Evolutionary conservation across 53 echinoderm and acorn worm genomes (phyloP).

Genomic region (Echinarachnius parma): DNA sequence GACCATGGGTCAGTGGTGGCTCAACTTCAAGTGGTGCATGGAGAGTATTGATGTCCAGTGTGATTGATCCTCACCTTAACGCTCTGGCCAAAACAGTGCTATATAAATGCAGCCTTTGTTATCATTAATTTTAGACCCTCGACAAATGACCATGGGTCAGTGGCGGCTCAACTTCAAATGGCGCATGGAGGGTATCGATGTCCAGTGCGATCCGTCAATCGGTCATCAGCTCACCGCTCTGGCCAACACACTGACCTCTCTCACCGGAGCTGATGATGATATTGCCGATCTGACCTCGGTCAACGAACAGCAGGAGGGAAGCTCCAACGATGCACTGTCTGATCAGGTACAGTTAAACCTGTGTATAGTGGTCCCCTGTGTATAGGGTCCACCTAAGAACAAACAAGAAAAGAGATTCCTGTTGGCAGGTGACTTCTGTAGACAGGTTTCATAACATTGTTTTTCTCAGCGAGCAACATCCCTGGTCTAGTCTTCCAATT

Average conservation of each 20-base stretch:
- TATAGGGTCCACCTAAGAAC: too few relatives aligned
- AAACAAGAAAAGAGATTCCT: too few relatives aligned
- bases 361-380: too few relatives aligned
- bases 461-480: too few relatives aligned
- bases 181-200: constrained; percentile 91
- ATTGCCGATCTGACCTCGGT: constrained; percentile 93
- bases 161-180: constrained; percentile 89
- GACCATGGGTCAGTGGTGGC: constrained; percentile 66
- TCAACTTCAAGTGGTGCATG: constrained; percentile 91
- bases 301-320: constrained; percentile 71
- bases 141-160: constrained; percentile 40
- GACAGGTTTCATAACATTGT: too few relatives aligned
- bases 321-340: constrained; percentile 51
- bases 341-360: too few relatives aligned
- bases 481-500: too few relatives aligned
- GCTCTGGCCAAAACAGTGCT: constrained; percentile 86
- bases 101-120: too few relatives aligned
- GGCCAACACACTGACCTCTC: constrained; percentile 80
- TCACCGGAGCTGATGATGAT: constrained; percentile 85
- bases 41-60: constrained; percentile 88
- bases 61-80: constrained; percentile 81
- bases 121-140: constrained; percentile 9
- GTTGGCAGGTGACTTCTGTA: too few relatives aligned
- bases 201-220: constrained; percentile 84
- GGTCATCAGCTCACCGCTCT: constrained; percentile 89